Base-by-base conservation (phyloP, 2,888 invertebrate genomes). In the Smittia sp. region DNA sequence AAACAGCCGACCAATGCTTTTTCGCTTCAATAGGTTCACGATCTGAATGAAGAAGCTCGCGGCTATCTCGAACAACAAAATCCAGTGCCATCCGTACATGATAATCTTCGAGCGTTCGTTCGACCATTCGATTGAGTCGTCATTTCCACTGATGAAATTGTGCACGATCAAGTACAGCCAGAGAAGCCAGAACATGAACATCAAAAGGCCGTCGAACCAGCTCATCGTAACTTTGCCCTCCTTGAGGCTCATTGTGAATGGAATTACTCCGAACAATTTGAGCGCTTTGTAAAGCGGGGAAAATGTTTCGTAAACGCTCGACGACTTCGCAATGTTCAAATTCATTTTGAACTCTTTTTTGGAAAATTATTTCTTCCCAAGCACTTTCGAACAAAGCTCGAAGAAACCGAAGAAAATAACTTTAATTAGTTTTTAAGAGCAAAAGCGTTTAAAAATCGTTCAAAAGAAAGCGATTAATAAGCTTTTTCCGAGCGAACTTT, bases 381-480 rank as follows among this genome's bases (percentile, higher is more conserved):
- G 18, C 18, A 1, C 22, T 18, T 58, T 58, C 15, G 4, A 58
- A 13, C 58, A 58, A 58, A 58, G 27, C 27, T 27, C 27, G 20
- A 66, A n/a, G n/a, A n/a, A 66, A 66, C 9, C 24, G n/a, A 69
- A 18, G 27, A 69, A 69, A 18, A 27, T 15, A 54, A 54, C 52
- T 69, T 46, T 69, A 69, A 69, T 52, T 69, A 52, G 39, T 66
- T 66, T 66, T 32, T 66, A 13, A 32, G 15, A 66, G 15, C 38
- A 66, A 67, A 67, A 67, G 41, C 67, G 25, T 67, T 67, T 41
- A 67, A 67, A 67, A 67, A 41, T 67, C 67, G 22, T 24, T 67
- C 41, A 20, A 67, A 20, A 41, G 24, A 63, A 66, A 66, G 39
- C 66, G 38, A 66, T 66, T 66, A 66, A 66, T 66, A 66, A 66